Percentiles rank a stretch among this genome's conserved stretches.
These are phyloP conservation scores for Zaprionus bogoriensis DNA, from an alignment of 2,888 invertebrate genomes.

Conservation along the genomic window DNA sequence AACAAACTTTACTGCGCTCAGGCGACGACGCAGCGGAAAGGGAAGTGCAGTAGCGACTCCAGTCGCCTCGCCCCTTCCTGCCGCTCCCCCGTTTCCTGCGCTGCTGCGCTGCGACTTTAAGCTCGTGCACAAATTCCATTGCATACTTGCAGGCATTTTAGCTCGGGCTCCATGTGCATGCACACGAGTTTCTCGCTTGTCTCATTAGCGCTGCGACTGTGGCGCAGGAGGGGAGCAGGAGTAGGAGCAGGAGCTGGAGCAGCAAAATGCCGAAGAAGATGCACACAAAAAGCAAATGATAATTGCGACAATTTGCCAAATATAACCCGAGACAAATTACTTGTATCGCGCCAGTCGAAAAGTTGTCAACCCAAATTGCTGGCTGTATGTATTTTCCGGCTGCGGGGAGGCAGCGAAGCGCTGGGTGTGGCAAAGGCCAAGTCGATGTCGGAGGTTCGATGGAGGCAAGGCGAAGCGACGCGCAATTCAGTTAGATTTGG, in stretches of 20 bases:
- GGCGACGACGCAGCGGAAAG: constrained; percentile 75
- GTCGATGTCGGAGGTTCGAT: constrained; percentile 1
- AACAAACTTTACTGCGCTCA: constrained; percentile 59
- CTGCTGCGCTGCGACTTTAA: constrained; percentile 28
- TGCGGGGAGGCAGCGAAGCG: neutral
- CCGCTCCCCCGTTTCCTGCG: neutral
- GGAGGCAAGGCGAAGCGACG: constrained; percentile 13
- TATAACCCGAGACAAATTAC: constrained; percentile 58
- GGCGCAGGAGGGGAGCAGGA: too few relatives aligned
- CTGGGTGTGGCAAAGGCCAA: neutral
- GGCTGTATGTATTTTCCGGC: constrained; percentile 40
- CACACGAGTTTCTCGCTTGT: constrained; percentile 9
- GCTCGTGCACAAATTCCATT: constrained; percentile 33
- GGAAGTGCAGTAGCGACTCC: constrained; percentile 57
- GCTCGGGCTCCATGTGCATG: constrained; percentile 33
- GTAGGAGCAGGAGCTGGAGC: too few relatives aligned
- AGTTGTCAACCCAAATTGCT: constrained; percentile 65
- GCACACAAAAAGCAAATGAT: constrained; percentile 62
- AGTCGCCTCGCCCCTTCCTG: neutral
- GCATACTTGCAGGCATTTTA: constrained; percentile 45
- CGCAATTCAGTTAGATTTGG: constrained; percentile 57
- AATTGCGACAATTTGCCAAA: constrained; percentile 72
- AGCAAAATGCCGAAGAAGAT: constrained; percentile 17
- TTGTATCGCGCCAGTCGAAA: constrained; percentile 55
- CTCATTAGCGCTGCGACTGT: constrained; percentile 59